Base-by-base conservation (phyloP, 2,113 vertebrate species). In the Eonycteris spelaea region DNA sequence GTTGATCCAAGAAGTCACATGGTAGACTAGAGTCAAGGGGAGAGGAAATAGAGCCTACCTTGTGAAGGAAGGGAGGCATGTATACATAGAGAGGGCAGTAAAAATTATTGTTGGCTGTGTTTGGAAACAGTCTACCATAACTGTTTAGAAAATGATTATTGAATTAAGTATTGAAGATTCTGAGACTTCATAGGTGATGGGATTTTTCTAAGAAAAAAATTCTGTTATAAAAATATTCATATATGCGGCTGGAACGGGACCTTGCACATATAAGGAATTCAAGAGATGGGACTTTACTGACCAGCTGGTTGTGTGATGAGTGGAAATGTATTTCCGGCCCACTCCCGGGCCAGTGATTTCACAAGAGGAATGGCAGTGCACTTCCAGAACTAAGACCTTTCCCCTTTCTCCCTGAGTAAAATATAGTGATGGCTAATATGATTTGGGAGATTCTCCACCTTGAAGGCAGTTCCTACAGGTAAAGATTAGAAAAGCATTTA, bases 161-260 rank as follows among this genome's bases (percentile, higher is more conserved):
- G 22, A 91, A 55, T 86, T 85, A 86, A 68, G 21, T 75, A 2
- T 70, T 40, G 5, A 8, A 78, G 55, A 86, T 73, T 73, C 48
- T 90, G 21, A 95, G 51, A 92, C 55, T 96, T 90, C 87, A 84
- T 70, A 87, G 12, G 28, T 53, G 10, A 90, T 45, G 43, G 12
- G 21, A 78, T 95, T 73, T 78, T 94, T 84, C 91, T 87, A 87
- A 92, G 90, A 88, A 70, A 61, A n/a, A 86, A 84, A 84, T 84
- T 86, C 26, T 28, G 18, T 14, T 89, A 11, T 75, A 35, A 70
- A n/a, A 74, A 92, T 63, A 77, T 48, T 12, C 51, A 9, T 51
- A 26, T 61, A 84, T 90, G 63, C 70, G 68, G 5, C 43, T 19
- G 11, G 2, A 33, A 75, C 70, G 59, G 65, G 75, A 88, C 51